Conservation (phyloP, 2,113 vertebrate species). For the Sinosuthora webbiana region DNA sequence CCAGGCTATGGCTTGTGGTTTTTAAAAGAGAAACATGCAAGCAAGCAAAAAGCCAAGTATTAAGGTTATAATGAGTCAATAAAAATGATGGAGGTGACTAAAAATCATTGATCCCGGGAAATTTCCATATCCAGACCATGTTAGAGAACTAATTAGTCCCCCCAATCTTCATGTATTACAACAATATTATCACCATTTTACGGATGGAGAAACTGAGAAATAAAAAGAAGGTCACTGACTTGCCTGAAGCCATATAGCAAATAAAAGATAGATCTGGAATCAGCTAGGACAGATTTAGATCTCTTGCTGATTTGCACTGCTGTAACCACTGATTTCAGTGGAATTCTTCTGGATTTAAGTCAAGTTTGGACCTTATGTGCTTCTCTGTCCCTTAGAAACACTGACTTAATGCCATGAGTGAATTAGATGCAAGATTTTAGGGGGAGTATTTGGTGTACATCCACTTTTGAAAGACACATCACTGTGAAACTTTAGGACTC, state of each 20-base stretch:
- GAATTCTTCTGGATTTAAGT: conserved; percentile 22
- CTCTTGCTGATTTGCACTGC: conserved; percentile 37
- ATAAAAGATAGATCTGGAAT: conserved; percentile 69
- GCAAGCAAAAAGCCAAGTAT: background rate
- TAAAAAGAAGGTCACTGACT: conserved; percentile 68
- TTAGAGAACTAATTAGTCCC: background rate
- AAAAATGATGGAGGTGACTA: background rate
- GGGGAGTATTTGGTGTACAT: background rate
- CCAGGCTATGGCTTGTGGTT: background rate
- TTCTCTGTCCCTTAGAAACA: background rate
- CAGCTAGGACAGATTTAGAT: conserved; percentile 67
- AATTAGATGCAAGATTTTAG: background rate
- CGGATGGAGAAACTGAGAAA: conserved; percentile 60
- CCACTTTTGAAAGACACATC: background rate
- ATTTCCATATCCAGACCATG: background rate
- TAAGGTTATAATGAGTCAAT: background rate
- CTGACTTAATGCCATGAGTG: background rate
- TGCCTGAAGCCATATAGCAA: conserved; percentile 61
- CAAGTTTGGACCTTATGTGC: background rate
- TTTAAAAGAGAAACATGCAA: background rate
- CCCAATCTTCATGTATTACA: background rate
- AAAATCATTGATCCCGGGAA: background rate
- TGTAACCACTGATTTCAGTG: conserved; percentile 24
- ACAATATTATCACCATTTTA: conserved; percentile 57
- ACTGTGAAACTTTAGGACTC: background rate